Base-by-base conservation (phyloP, 2,113 vertebrate genomes). In the Corydoras maculifer region DNA sequence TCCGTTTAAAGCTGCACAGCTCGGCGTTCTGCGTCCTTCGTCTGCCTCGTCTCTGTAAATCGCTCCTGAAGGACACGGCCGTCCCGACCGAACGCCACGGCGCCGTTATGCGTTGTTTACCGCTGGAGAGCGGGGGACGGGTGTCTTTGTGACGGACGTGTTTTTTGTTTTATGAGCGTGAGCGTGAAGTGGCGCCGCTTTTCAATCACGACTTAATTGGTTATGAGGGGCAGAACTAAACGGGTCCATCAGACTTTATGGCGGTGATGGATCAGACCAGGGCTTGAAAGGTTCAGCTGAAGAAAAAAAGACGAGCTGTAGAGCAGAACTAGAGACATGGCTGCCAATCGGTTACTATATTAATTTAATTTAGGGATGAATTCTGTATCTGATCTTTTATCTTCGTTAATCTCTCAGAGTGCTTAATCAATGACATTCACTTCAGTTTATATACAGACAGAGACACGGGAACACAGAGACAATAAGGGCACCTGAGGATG, bases 101-200 rank as follows among this genome's bases (percentile, higher is more conserved):
- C 12, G 58, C 60, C 67, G 64, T 73, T 73, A 62, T n/a, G 58
- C 25, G 59, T 61, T 78, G 69, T 78, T 78, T 78, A 78, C 75
- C 29, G 15, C 53, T 57, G 25, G 50, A 43, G 70, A 58, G 75
- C 66, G 50, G 66, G 62, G 53, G 70, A 32, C 13, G 43, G 11
- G n/a, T n/a, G 15, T 15, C 50, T 74, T 15, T 57, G 51, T 29
- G 53, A 62, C 15, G 25, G 65, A 62, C 65, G 62, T 55, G 61
- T 74, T 76, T 70, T 25, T 68, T 63, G 72, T 63, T 74, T 78
- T 70, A 78, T 70, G 59, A 66, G 35, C 15, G n/a, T 62, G 54
- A 70, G 74, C 58, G 70, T 50, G 51, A 66, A 67, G 32, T 58
- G 58, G 62, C 18, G 18, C 59, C 35, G 57, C 31, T 59, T 71